Evolutionary conservation across 1,140 invertebrate genomes (phyloP).

Genomic region (Halictus rubicundus): DNA sequence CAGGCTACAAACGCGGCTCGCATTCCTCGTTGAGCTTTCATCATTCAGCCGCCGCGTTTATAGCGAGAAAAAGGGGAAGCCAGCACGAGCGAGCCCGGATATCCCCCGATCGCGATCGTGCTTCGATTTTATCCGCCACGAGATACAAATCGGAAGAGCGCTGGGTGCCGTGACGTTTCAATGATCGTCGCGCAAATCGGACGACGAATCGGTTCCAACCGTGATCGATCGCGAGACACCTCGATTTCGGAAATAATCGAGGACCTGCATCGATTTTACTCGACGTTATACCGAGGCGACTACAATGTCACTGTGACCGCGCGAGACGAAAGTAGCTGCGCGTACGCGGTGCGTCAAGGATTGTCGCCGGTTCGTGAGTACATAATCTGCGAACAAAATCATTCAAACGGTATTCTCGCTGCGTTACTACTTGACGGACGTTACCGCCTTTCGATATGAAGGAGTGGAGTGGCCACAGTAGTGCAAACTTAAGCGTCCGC

Average conservation of each 20-base stretch:
- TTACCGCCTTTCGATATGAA: too few species aligned
- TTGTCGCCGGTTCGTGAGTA: not conserved
- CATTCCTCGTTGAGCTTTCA: too few species aligned
- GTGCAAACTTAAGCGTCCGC: too few species aligned
- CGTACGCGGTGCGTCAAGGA: not conserved
- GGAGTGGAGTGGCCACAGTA: too few species aligned
- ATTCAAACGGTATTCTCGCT: too few species aligned
- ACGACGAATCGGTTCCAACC: not conserved
- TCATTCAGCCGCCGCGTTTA: too few species aligned
- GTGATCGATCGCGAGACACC: conserved; percentile 18
- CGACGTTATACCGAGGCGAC: not conserved
- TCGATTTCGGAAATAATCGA: conserved; percentile 8
- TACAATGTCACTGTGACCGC: not conserved
- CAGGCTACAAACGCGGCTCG: not conserved
- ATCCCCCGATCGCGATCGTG: conserved; percentile 36
- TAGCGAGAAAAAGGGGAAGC: not conserved
- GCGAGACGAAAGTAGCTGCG: not conserved
- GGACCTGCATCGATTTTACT: conserved; percentile 19
- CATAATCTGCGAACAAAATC: too few species aligned
- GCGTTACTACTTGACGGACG: too few species aligned
- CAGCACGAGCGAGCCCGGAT: not conserved
- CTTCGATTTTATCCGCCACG: conserved; percentile 64
- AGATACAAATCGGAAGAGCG: conserved; percentile 68
- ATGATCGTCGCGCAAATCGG: conserved; percentile 28
- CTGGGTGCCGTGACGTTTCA: conserved; percentile 49